These are phyloP conservation scores for Sternarchorhynchus goeldii DNA, from an alignment of 2,797 vertebrate species.

Conservation along the genomic window DNA sequence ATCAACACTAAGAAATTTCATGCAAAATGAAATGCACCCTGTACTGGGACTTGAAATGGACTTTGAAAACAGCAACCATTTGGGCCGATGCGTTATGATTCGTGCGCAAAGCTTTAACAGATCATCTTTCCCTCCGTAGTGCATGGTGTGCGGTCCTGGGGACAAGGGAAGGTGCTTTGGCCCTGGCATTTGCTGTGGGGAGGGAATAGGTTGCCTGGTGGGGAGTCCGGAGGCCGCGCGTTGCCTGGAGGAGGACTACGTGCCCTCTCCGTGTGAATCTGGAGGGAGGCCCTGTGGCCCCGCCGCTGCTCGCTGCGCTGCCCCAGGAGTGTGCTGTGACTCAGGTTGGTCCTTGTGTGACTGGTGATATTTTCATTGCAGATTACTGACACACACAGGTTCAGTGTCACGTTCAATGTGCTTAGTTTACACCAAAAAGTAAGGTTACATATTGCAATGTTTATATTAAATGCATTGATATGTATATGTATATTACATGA, in stretches of 20 bases:
- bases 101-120: not conserved
- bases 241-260: conserved; percentile 76
- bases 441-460: no score
- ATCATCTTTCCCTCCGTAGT: conserved; percentile 52
- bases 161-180: conserved; percentile 78
- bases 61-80: not conserved
- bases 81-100: not conserved
- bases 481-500: no score
- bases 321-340: conserved; percentile 76
- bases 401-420: no score
- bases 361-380: not conserved
- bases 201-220: conserved; percentile 80
- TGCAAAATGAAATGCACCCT: no score
- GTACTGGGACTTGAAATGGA: no score
- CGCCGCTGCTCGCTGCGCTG: conserved; percentile 68
- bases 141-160: conserved; percentile 71
- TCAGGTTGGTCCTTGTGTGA: conserved; percentile 62
- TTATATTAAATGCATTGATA: no score
- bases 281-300: conserved; percentile 72
- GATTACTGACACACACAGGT: no score
- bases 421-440: no score
- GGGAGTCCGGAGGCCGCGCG: conserved; percentile 75
- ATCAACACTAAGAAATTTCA: no score
- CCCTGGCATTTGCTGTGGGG: conserved; percentile 76
- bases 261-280: conserved; percentile 76